Percentiles rank a stretch among this genome's conserved stretches.
Evolutionary conservation across 2,113 vertebrate species (phyloP).

Genomic region (Poeciliopsis prolifica): DNA sequence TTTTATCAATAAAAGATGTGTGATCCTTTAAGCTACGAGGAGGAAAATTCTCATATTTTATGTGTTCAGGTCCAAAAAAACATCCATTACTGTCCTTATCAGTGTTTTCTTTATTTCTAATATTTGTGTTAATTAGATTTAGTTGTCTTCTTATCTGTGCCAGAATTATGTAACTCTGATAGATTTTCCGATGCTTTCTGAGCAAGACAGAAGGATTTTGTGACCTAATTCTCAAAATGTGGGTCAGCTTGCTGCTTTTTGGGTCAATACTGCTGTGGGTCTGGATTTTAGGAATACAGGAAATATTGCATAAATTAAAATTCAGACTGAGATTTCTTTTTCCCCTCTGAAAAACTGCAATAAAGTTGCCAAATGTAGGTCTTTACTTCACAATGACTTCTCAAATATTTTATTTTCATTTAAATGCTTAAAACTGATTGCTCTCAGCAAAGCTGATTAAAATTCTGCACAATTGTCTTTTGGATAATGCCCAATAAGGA

Average conservation of each 20-base stretch:
- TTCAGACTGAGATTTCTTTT: background rate
- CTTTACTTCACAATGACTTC: background rate
- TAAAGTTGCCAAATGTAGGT: background rate
- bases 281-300: background rate
- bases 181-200: constrained; percentile 43
- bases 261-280: constrained; percentile 7
- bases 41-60: constrained; percentile 18
- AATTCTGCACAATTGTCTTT: background rate
- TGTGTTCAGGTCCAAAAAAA: constrained; percentile 12
- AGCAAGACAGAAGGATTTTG: constrained; percentile 36
- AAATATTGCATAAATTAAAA: background rate
- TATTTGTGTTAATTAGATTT: constrained; percentile 15
- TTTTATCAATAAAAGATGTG: constrained; percentile 7
- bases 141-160: constrained; percentile 32
- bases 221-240: constrained; percentile 58
- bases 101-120: background rate
- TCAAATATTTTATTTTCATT: background rate
- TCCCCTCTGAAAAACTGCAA: background rate
- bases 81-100: constrained; percentile 13
- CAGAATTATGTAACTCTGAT: constrained; percentile 40
- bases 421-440: background rate
- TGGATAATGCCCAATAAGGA: background rate
- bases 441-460: background rate
- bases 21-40: background rate
- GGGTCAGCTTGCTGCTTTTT: constrained; percentile 34